Evolutionary conservation across 2,113 vertebrate species (phyloP).

Genomic region (Malaclemys terrapin): DNA sequence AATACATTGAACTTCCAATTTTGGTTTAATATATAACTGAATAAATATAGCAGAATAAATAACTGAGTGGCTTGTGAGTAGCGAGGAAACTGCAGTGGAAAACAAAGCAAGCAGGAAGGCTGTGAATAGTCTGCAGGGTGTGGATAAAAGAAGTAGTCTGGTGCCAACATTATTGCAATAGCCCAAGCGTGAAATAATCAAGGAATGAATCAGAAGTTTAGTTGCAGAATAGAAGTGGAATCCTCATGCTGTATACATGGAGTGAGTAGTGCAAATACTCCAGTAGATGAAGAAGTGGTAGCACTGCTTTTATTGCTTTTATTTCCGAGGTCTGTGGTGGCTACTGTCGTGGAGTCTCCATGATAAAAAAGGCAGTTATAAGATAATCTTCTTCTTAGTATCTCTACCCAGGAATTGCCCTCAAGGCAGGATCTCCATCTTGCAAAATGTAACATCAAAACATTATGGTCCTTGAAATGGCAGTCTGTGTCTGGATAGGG

Average conservation of each 20-base stretch:
- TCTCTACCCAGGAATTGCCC: background rate
- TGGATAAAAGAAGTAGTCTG: background rate
- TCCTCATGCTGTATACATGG: background rate
- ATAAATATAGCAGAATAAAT: background rate
- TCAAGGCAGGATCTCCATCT: background rate
- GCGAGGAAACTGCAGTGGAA: background rate
- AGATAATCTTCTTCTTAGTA: background rate
- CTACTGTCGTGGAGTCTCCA: background rate
- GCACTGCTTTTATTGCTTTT: constrained; percentile 23
- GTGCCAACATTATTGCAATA: constrained; percentile 32
- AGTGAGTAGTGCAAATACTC: background rate
- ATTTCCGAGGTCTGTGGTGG: constrained; percentile 14
- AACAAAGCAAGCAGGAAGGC: background rate
- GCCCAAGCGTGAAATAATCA: constrained; percentile 46
- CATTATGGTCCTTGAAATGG: background rate
- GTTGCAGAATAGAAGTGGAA: background rate
- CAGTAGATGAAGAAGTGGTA: background rate
- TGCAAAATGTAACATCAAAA: background rate
- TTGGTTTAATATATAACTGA: constrained; percentile 39
- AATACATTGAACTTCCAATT: background rate
- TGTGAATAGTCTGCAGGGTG: background rate
- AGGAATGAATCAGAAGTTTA: constrained; percentile 15
- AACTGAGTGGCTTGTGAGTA: background rate
- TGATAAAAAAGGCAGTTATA: constrained; percentile 9
- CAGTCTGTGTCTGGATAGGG: background rate